Evolutionary conservation across 1,140 invertebrate species (phyloP).

Genomic region (Drosophila athabasca): DNA sequence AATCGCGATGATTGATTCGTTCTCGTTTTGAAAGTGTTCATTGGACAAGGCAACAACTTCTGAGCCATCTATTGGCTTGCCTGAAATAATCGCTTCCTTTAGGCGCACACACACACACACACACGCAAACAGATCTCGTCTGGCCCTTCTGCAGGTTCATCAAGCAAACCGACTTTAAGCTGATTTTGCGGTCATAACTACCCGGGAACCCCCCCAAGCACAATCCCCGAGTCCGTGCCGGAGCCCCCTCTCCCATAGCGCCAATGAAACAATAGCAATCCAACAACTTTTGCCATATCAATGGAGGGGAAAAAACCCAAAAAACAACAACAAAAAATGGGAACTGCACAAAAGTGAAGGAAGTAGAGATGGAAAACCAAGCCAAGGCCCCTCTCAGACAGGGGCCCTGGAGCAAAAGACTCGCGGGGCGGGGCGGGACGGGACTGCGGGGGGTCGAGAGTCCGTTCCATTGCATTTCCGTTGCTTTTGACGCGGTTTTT

Average conservation of each 20-base stretch:
- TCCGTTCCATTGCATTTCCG: slow-evolving; percentile 67
- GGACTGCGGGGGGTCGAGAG: slow-evolving; percentile 4
- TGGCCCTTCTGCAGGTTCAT: too few relatives aligned
- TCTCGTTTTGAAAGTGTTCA: neutral
- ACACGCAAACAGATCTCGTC: neutral
- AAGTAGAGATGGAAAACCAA: neutral
- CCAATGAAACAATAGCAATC: slow-evolving; percentile 44
- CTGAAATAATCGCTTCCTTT: neutral
- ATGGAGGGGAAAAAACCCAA: slow-evolving; percentile 25
- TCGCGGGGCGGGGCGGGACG: slow-evolving; percentile 20
- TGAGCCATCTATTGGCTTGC: too few relatives aligned
- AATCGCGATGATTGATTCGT: neutral
- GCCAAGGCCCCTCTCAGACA: slow-evolving; percentile 30
- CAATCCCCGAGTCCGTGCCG: neutral
- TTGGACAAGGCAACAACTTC: too few relatives aligned
- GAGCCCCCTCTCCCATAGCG: too few relatives aligned
- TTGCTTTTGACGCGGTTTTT: slow-evolving; percentile 78
- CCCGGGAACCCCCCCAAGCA: neutral
- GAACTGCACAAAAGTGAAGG: slow-evolving; percentile 3
- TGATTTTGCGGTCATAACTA: slow-evolving; percentile 54
- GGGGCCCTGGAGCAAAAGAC: slow-evolving; percentile 12
- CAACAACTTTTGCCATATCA: slow-evolving; percentile 61
- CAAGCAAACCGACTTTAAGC: slow-evolving; percentile 33
- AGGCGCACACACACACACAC: slow-evolving; percentile 6
- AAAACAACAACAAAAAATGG: slow-evolving; percentile 31